Conservation (phyloP, 2,888 invertebrate species). For the Griposia aprilina region DNA sequence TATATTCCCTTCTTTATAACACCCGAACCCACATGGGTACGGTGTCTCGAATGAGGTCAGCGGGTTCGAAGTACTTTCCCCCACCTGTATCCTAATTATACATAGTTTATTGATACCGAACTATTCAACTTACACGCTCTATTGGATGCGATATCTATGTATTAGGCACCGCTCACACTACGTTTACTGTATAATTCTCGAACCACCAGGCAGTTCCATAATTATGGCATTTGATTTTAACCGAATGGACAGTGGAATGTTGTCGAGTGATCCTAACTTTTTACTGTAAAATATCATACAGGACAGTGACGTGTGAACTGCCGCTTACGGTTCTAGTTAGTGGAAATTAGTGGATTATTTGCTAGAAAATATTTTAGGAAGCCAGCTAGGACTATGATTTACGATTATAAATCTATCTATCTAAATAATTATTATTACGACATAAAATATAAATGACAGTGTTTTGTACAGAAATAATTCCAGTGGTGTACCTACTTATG, state of each 20-base stretch:
- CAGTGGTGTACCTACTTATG: too few species aligned
- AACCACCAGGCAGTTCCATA: not conserved
- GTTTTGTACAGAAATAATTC: not conserved
- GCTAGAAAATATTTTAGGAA: slow-evolving; percentile 3
- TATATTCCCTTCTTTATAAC: slow-evolving; percentile 58
- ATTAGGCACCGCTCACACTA: not conserved
- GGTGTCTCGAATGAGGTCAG: slow-evolving; percentile 65
- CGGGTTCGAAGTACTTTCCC: slow-evolving; percentile 44
- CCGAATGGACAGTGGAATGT: not conserved
- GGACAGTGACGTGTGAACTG: not conserved
- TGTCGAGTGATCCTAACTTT: not conserved
- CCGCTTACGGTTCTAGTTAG: not conserved
- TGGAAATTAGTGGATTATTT: not conserved
- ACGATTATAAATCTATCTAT: too few species aligned
- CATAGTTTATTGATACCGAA: slow-evolving; percentile 54
- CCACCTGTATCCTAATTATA: slow-evolving; percentile 62
- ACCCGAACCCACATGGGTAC: slow-evolving; percentile 54
- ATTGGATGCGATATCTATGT: slow-evolving; percentile 26
- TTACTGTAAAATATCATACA: not conserved
- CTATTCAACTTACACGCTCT: slow-evolving; percentile 37
- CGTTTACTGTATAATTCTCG: not conserved
- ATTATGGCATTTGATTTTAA: not conserved
- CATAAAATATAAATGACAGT: not conserved
- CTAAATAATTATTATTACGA: too few species aligned
- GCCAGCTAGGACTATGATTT: not conserved